These are phyloP conservation scores for Aricia agestis DNA, from an alignment of 1,140 invertebrate species.

Conservation along the genomic window DNA sequence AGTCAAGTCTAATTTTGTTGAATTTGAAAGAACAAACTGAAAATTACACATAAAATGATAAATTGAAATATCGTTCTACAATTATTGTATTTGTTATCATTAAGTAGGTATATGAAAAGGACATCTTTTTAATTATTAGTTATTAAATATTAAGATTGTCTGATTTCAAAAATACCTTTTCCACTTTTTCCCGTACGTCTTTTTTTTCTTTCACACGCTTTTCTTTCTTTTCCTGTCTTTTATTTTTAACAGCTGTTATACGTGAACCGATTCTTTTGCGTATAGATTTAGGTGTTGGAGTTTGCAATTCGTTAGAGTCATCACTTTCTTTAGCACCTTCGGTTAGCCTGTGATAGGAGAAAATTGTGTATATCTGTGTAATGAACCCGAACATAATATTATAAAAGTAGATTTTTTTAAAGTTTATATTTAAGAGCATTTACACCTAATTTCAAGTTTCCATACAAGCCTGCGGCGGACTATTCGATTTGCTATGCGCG, in stretches of 20 bases:
- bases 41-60: no score
- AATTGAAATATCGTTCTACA: no score
- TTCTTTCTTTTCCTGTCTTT: slow-evolving; percentile 39
- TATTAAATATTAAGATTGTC: background rate
- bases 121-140: no score
- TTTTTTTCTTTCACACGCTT: slow-evolving; percentile 34
- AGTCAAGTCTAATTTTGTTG: slow-evolving; percentile 38
- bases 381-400: no score
- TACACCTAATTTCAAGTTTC: no score
- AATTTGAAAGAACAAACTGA: slow-evolving; percentile 60
- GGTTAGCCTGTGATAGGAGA: slow-evolving; percentile 41
- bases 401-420: no score
- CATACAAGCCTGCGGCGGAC: no score
- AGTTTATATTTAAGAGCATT: no score
- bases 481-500: no score
- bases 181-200: slow-evolving; percentile 43
- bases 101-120: no score
- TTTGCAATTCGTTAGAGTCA: slow-evolving; percentile 36
- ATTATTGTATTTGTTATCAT: no score
- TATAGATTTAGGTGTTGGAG: slow-evolving; percentile 39
- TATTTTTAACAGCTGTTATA: slow-evolving; percentile 41
- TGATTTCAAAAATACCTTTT: slow-evolving; percentile 40
- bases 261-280: slow-evolving; percentile 46
- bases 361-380: no score
- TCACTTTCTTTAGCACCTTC: slow-evolving; percentile 45